Base-by-base conservation (phyloP, 2,888 invertebrate species). In the Chloroclysta siterata region DNA sequence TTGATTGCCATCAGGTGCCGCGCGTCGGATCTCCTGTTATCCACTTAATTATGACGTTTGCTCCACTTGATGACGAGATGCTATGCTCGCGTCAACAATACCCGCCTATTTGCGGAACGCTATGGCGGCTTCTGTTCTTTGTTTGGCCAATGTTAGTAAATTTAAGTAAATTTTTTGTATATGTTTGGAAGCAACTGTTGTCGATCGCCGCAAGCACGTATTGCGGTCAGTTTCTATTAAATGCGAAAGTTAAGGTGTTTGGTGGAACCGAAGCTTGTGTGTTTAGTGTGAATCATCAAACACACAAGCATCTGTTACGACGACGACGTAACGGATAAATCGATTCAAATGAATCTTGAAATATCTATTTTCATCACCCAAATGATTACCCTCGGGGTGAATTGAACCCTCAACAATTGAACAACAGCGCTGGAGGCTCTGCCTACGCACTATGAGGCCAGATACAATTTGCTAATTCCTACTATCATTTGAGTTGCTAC, bases 1-100 rank as follows among this genome's bases (percentile, higher is more conserved):
- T 10, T 17, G 66, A 67, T 63, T 55, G 58, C 52, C 56, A 63
- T 68, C 68, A 39, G 39, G 11, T 41, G 28, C 3, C 14, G 51
- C 14, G n/a, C 39, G 22, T 0, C 44, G 14, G 53, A 14, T 14
- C 14, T 10, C 1, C 5, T 29, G 39, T 14, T 47, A 13, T 47
- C 15, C 5, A 22, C 17, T 47, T 36, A 2, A 47, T 36, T 39
- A 53, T 28, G 39, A 48, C 33, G 53, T 53, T 22, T 47, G 29
- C 47, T 47, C 28, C 39, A 47, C 47, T 33, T 47, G 39, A 52
- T 46, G n/a, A 11, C 8, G 15, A 29, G 33, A 15, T 14, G 58
- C 22, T 42, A 41, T 10, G 50, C 46, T 33, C 33, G 52, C 22
- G 47, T 47, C 17, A 47, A 59, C 59, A 52, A 42, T 53, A 22